Base-by-base conservation (phyloP, 2,888 invertebrate species). In the Stenotaenia linearis region DNA sequence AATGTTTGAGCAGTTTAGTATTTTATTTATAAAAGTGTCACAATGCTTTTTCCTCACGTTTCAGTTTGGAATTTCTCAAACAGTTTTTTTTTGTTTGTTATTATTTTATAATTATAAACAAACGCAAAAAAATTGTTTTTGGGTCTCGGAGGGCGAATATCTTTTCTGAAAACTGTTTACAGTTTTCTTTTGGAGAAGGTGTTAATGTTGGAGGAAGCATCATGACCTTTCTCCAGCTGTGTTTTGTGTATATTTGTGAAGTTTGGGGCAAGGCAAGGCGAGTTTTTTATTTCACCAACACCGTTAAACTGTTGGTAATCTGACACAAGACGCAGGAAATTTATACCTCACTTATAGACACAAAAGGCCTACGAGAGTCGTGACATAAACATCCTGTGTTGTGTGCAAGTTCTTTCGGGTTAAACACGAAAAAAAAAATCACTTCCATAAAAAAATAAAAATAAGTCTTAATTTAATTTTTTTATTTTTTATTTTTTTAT, bases 321-420 rank as follows among this genome's bases (percentile, higher is more conserved):
- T 77, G 77, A 77, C 35, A 77, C 77, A 77, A 45, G 77, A 25
- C 35, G 45, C 45, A 40, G 40, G 69, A 69, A 69, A 69, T 69
- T 69, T 69, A 69, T 69, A 69, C 69, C 69, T 69, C 25, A 28
- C 77, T 75, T 45, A 45, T 77, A 28, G 37, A 77, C 40, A 77
- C 77, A 77, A 77, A 77, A 77, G 77, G 69, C 69, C 69, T 69
- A 69, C 77, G 45, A 77, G 45, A 45, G 77, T 75, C 45, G 37
- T 28, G 28, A 45, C 28, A 45, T 77, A 77, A 77, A 77, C 77
- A 77, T 77, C 77, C 77, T 77, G 77, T 45, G 28, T 45, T 40
- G 35, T 37, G 76, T 69, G 28, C 12, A 69, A 69, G 76, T 23
- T 37, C 45, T 28, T 77, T 77, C 45, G 28, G 77, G 28, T 77